These are phyloP conservation scores for Onychorhynchus coronatus DNA, from an alignment of 2,113 vertebrate genomes.

Conservation along the genomic window DNA sequence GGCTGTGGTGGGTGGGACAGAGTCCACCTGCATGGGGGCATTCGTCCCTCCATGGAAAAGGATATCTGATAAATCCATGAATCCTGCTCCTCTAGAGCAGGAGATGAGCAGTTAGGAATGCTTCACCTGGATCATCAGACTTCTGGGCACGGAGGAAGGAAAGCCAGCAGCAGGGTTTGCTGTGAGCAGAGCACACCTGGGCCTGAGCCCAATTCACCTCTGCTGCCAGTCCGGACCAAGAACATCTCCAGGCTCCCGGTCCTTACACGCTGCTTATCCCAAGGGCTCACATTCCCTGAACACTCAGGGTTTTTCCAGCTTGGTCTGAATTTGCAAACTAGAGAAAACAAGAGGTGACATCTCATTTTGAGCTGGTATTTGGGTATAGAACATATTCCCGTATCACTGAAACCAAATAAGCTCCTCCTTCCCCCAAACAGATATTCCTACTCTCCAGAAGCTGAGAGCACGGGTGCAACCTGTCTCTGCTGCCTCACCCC, in stretches of 20 bases:
- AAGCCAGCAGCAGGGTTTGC: neutral
- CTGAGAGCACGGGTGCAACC: neutral
- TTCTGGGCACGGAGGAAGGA: neutral
- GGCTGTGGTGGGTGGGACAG: neutral
- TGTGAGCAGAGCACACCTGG: neutral
- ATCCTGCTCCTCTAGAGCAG: neutral
- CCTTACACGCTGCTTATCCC: neutral
- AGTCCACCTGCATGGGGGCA: rapidly evolving
- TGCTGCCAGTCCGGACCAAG: rapidly evolving
- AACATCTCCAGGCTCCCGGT: neutral
- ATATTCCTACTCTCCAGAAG: rapidly evolving
- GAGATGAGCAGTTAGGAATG: neutral
- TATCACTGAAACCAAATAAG: neutral
- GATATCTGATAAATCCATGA: neutral
- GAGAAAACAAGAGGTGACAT: neutral
- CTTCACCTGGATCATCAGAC: rapidly evolving
- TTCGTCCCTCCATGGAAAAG: neutral
- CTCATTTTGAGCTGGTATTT: neutral
- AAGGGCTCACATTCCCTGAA: neutral
- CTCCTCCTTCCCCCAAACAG: neutral
- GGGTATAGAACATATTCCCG: neutral
- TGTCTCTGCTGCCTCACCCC: neutral
- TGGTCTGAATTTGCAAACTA: neutral
- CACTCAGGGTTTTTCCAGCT: neutral
- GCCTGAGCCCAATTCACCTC: neutral